phyloP scores from a whole-genome alignment of 2,797 vertebrate species.

The Mormyrops boulengeri region DNA sequence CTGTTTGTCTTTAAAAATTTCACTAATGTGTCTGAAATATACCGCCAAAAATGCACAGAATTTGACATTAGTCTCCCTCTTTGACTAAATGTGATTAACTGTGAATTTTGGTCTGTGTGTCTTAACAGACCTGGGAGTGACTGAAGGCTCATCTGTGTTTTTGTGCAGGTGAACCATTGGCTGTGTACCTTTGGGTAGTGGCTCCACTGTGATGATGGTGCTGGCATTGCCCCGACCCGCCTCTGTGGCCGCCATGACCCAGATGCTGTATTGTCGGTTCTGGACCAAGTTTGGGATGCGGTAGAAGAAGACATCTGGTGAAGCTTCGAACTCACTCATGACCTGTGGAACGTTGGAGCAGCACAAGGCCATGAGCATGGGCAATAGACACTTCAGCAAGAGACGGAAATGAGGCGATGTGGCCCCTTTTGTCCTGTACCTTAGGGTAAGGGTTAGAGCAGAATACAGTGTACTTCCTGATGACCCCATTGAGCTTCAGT shows the following conservation, averaged over 20 bases:
- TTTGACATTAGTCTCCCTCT: neutral
- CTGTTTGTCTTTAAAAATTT: neutral
- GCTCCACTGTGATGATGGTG: constrained; percentile 88
- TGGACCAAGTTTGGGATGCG: constrained; percentile 88
- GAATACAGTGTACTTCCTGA: constrained; percentile 96
- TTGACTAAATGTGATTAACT: neutral
- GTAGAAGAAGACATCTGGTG: constrained; percentile 90
- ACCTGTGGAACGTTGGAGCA: constrained; percentile 58
- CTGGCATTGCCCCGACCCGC: constrained; percentile 90
- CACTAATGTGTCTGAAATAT: neutral
- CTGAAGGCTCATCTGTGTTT: neutral
- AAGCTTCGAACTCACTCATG: constrained; percentile 93
- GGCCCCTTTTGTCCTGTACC: constrained; percentile 53
- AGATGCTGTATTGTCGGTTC: constrained; percentile 90
- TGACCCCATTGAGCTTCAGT: constrained; percentile 89
- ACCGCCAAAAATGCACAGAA: neutral
- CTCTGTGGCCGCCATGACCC: constrained; percentile 90
- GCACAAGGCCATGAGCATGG: neutral
- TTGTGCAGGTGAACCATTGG: neutral
- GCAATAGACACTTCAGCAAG: neutral
- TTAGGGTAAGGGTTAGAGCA: constrained; percentile 95
- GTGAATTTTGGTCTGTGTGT: neutral
- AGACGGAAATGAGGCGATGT: neutral
- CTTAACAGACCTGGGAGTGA: neutral
- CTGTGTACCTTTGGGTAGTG: constrained; percentile 77